phyloP scores from a whole-genome alignment of 2,113 vertebrate genomes.

The Chaetodon trifascialis region DNA sequence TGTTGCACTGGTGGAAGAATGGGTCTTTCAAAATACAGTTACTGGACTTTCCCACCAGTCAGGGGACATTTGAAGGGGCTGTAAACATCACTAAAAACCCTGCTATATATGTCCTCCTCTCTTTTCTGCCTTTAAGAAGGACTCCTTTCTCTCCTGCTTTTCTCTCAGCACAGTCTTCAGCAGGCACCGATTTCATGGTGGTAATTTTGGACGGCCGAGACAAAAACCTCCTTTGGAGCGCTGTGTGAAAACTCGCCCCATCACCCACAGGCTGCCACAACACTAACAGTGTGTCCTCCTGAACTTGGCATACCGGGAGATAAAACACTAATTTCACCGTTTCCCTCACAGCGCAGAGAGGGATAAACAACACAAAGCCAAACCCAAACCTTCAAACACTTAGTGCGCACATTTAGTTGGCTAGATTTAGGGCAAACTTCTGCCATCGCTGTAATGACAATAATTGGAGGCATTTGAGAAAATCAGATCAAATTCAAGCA shows the following conservation, averaged over 20 bases:
- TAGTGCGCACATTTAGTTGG: conserved; percentile 33
- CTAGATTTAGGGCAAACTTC: conserved; percentile 29
- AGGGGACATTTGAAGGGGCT: conserved; percentile 44
- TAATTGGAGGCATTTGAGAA: not conserved
- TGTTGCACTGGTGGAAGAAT: not conserved
- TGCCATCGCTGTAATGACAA: not conserved
- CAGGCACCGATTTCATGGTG: conserved; percentile 81
- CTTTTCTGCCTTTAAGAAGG: conserved; percentile 48
- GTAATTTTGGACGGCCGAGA: conserved; percentile 74
- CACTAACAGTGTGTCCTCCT: conserved; percentile 72
- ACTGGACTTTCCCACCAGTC: conserved; percentile 61
- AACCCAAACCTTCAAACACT: conserved; percentile 42
- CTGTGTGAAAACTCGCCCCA: conserved; percentile 74
- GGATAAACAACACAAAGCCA: conserved; percentile 51
- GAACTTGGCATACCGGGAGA: conserved; percentile 67
- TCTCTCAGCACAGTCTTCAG: conserved; percentile 65
- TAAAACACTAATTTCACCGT: conserved; percentile 69
- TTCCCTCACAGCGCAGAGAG: conserved; percentile 35
- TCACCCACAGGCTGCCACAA: conserved; percentile 75
- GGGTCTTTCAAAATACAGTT: conserved; percentile 21
- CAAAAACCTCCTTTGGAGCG: conserved; percentile 77
- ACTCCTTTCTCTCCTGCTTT: conserved; percentile 62
- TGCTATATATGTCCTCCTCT: conserved; percentile 61
- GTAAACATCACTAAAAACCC: conserved; percentile 56
- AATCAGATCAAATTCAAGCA: conserved; percentile 8